Base-by-base conservation (phyloP, 2,797 vertebrate genomes). In the Pantherophis alleghaniensis region DNA sequence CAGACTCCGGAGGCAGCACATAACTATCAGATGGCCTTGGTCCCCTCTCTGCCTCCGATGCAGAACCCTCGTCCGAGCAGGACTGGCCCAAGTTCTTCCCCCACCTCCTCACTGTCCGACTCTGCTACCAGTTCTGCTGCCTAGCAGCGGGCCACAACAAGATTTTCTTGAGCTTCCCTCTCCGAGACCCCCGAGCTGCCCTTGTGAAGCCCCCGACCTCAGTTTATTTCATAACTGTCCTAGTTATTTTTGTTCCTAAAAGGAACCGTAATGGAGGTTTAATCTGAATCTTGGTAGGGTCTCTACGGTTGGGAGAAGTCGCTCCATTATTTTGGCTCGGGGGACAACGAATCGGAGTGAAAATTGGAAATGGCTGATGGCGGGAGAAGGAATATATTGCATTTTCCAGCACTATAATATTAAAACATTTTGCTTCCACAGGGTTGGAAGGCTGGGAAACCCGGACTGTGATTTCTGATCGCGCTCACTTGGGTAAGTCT, bases 381-480 rank as follows among this genome's bases (percentile, higher is more conserved):
- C 3, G 16, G 69, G 32, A 22, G 32, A 79, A 79, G 7, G 69
- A 20, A 18, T 37, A 3, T 9, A 37, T n/a, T 66, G 60, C 24
- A 51, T 66, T 89, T 37, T 90, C 37, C 10, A 24, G 26, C 3
- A 14, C 86, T 53, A 4, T 86, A 2, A 4, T 20, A 90, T 22
- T 47, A 26, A 69, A 69, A 26, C 6, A 0, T 32, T 87, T 53
- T 56, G 10, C 5, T 28, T 55, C 28, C 16, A 3, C 94, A 98
- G 98, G 98, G 90, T 95, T 98, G 83, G 97, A 98, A 95, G 98
- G 98, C 88, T 98, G 98, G 98, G 97, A 98, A 91, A 97, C 98
- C 24, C 95, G 98, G 66, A 95, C 98, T 42, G 98, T 98, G 96
- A 98, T 98, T 92, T 98, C 98, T 10, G 98, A 98, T 57, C 97